Percentiles rank a stretch among this genome's conserved stretches.
Evolutionary conservation across 2,797 vertebrate genomes (phyloP).

Genomic region (Squalus acanthias): DNA sequence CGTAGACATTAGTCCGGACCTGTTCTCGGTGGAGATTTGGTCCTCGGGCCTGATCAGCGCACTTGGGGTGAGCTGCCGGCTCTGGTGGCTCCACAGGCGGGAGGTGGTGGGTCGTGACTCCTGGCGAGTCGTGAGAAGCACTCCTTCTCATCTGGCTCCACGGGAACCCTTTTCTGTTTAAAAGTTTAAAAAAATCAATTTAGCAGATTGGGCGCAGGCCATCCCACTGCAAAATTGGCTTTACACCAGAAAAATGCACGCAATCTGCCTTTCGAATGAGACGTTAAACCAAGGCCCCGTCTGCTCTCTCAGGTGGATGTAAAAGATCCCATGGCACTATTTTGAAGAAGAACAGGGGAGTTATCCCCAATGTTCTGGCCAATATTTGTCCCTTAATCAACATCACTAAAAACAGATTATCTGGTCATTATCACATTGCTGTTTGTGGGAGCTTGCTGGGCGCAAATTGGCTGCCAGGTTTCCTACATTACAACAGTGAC

Average conservation of each 20-base stretch:
- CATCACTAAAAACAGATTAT: too few species aligned
- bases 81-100: neutral
- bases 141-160: neutral
- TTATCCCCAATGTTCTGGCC: too few species aligned
- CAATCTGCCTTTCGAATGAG: neutral
- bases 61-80: neutral
- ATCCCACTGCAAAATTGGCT: neutral
- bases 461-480: too few species aligned
- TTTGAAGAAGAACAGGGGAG: too few species aligned
- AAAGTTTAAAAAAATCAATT: neutral
- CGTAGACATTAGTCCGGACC: neutral
- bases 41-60: neutral
- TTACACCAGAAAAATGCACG: neutral
- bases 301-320: too few species aligned
- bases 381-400: too few species aligned
- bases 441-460: too few species aligned
- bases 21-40: neutral
- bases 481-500: too few species aligned
- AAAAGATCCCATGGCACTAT: too few species aligned
- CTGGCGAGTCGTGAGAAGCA: neutral
- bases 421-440: too few species aligned
- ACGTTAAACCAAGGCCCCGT: too few species aligned
- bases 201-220: neutral
- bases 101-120: neutral
- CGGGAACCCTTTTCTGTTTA: neutral